Evolutionary conservation across 1,140 invertebrate genomes (phyloP).

Genomic region (Sarcophaga bullata): DNA sequence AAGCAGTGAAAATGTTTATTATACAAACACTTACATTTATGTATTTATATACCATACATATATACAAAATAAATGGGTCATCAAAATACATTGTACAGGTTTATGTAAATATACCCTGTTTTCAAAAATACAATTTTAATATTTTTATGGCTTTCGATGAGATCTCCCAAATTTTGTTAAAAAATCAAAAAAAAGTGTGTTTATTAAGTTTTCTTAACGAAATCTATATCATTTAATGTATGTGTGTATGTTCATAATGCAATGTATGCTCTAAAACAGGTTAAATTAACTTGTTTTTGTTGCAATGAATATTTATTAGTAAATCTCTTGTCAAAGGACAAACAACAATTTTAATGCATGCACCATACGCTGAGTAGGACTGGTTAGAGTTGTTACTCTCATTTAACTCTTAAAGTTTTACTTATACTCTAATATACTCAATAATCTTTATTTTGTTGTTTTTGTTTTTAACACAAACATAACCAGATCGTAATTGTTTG

Average conservation of each 20-base stretch:
- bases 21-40: too few relatives aligned
- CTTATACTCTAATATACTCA: background rate
- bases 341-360: background rate
- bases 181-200: background rate
- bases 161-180: background rate
- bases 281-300: conserved; percentile 5
- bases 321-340: background rate
- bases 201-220: too few relatives aligned
- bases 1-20: too few relatives aligned
- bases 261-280: background rate
- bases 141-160: background rate
- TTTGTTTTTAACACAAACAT: background rate
- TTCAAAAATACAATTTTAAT: too few relatives aligned
- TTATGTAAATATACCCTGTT: too few relatives aligned
- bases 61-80: too few relatives aligned
- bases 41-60: too few relatives aligned
- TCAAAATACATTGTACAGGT: too few relatives aligned
- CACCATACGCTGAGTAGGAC: background rate
- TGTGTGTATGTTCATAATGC: background rate
- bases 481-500: background rate
- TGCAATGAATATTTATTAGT: background rate
- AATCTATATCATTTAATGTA: background rate
- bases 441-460: background rate
- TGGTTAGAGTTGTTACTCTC: background rate
- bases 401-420: background rate